phyloP scores from a whole-genome alignment of 92 coral and sea anemone species.

The Galaxea fascicularis region DNA sequence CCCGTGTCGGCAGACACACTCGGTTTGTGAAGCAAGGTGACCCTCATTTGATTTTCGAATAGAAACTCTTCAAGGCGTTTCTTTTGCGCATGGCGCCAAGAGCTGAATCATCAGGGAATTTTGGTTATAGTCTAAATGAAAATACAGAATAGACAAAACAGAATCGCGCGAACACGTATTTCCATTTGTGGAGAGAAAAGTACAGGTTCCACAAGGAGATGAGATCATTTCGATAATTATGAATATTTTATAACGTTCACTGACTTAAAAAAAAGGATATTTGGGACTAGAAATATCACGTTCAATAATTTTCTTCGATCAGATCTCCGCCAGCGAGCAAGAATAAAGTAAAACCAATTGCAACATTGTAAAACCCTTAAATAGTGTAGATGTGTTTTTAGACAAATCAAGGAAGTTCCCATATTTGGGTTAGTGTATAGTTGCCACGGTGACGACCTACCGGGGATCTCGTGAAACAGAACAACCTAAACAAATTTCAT shows the following conservation, averaged over 20 bases:
- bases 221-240: slow-evolving; percentile 7
- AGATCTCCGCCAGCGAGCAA: too few species aligned
- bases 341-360: not conserved
- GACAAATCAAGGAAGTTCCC: too few species aligned
- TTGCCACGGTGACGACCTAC: not conserved
- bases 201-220: not conserved
- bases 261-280: not conserved
- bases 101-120: too few species aligned
- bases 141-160: slow-evolving; percentile 26
- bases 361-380: not conserved
- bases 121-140: not conserved
- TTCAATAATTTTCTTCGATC: not conserved
- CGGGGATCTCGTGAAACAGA: too few species aligned
- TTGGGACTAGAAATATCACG: not conserved
- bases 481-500: too few species aligned
- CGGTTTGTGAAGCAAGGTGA: not conserved
- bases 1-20: slow-evolving; percentile 28
- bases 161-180: not conserved
- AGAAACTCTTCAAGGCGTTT: slow-evolving; percentile 11
- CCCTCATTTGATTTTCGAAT: not conserved
- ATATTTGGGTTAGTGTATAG: not conserved
- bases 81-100: not conserved
- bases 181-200: not conserved
- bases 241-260: slow-evolving; percentile 1
- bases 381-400: not conserved